These are phyloP conservation scores for Zapornia atra DNA, from an alignment of 2,113 vertebrate genomes.

Conservation along the genomic window DNA sequence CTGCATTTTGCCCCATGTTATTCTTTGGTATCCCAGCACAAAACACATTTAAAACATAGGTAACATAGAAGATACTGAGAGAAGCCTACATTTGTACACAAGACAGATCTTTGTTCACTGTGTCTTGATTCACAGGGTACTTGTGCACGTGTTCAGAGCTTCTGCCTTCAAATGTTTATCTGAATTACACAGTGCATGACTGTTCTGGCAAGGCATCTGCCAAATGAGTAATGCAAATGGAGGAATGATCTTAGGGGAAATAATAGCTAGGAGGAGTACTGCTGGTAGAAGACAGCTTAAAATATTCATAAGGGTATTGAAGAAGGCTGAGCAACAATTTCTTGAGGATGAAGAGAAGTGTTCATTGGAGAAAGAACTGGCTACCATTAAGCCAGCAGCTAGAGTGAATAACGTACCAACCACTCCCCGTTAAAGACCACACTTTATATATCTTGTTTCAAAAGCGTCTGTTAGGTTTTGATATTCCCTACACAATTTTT, in stretches of 20 bases:
- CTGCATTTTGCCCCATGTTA: background rate
- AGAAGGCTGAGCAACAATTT: background rate
- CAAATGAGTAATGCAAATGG: background rate
- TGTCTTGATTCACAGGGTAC: background rate
- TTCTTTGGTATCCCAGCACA: background rate
- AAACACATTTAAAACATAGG: background rate
- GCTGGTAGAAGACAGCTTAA: background rate
- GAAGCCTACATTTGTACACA: rapidly evolving
- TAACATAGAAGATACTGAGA: background rate
- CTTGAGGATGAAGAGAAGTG: background rate
- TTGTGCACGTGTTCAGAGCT: background rate
- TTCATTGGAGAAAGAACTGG: background rate
- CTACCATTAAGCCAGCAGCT: background rate
- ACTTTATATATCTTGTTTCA: background rate
- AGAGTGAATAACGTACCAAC: background rate
- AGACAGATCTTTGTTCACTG: background rate
- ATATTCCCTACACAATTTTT: background rate
- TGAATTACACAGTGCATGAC: background rate
- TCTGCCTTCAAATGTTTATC: background rate
- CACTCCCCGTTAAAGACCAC: background rate
- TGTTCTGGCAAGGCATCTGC: background rate
- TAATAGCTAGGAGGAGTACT: background rate
- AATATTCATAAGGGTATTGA: constrained; percentile 20
- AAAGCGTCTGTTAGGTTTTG: background rate
- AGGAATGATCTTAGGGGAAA: background rate